These are phyloP conservation scores for Eurystomus gularis DNA, from an alignment of 2,113 vertebrate genomes.

Conservation along the genomic window DNA sequence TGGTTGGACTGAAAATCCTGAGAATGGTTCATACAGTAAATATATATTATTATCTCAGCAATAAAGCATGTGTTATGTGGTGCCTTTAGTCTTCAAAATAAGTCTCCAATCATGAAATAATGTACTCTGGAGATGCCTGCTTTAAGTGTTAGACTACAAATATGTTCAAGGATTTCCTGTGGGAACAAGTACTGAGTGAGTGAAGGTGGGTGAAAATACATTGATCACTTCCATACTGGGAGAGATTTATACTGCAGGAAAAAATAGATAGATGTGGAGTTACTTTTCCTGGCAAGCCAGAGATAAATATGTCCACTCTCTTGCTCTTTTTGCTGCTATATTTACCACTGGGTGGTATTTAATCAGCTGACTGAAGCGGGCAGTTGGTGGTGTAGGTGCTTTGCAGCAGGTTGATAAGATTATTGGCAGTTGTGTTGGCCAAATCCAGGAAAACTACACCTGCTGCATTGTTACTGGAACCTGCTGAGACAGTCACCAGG, in stretches of 20 bases:
- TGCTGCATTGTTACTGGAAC: background rate
- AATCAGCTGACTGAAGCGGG: background rate
- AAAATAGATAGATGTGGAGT: background rate
- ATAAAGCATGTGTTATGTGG: background rate
- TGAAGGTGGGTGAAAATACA: background rate
- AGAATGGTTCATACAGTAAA: background rate
- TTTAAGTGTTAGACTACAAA: background rate
- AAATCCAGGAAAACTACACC: background rate
- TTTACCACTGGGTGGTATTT: background rate
- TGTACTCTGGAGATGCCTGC: background rate
- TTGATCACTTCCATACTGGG: background rate
- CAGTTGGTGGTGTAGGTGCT: background rate
- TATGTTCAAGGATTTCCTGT: background rate
- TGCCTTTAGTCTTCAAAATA: background rate
- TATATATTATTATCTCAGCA: background rate
- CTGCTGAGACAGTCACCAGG: background rate
- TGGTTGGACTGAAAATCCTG: background rate
- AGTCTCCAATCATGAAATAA: background rate
- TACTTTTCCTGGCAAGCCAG: background rate
- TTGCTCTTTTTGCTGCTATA: background rate
- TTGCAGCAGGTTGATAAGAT: background rate
- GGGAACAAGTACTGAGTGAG: background rate
- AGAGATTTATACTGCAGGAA: background rate
- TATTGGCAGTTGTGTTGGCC: background rate
- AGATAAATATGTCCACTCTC: background rate